Conservation (phyloP, 1,140 invertebrate genomes). For the Panagrolaimus sp. region DNA sequence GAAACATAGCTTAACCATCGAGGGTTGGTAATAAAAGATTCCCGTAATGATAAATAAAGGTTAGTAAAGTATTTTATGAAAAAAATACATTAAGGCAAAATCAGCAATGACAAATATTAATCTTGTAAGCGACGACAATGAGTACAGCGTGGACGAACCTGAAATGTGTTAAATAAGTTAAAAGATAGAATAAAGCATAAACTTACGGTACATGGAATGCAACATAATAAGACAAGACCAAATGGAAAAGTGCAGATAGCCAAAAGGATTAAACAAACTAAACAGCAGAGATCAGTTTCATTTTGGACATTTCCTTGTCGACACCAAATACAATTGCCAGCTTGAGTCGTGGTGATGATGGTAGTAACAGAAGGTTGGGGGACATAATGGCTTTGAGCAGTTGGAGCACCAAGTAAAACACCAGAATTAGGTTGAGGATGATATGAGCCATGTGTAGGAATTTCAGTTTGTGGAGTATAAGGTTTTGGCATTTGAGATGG, state of each 20-base stretch:
- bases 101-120: background rate
- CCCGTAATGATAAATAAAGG: too few relatives aligned
- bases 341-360: background rate
- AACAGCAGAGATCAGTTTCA: conserved; percentile 49
- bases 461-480: background rate
- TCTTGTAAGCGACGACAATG: conserved; percentile 34
- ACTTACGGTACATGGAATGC: conserved; percentile 46
- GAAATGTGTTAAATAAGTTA: background rate
- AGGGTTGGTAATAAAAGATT: too few relatives aligned
- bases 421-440: background rate
- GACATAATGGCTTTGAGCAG: too few relatives aligned
- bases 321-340: background rate
- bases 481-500: background rate
- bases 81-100: too few relatives aligned
- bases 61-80: too few relatives aligned
- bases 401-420: background rate
- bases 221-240: conserved; percentile 51
- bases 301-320: conserved; percentile 33
- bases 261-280: conserved; percentile 48
- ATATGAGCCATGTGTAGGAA: background rate
- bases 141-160: conserved; percentile 32
- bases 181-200: background rate
- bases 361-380: background rate
- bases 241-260: conserved; percentile 57
- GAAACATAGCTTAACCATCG: too few relatives aligned